Percentiles rank a stretch among this genome's conserved stretches.
Evolutionary conservation across 2,888 invertebrate genomes (phyloP).

Genomic region (Erpobdella octoculata): DNA sequence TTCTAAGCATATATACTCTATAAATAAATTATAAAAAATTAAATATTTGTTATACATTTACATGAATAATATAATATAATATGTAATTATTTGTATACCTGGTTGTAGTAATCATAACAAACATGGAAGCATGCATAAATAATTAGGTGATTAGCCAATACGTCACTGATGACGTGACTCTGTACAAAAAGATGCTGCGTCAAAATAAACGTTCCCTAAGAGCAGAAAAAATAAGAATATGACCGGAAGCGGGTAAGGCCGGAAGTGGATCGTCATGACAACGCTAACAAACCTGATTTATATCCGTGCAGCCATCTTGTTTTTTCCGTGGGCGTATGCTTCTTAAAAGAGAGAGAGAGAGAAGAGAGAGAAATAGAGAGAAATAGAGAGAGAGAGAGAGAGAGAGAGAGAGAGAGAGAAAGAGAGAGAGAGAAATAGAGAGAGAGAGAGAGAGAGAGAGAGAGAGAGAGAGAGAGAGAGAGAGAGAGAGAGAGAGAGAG

Average conservation of each 20-base stretch:
- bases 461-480: neutral
- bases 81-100: no score
- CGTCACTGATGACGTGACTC: no score
- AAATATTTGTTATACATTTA: no score
- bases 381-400: neutral
- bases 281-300: slow-evolving; percentile 24
- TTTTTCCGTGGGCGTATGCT: no score
- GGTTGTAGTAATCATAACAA: no score
- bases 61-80: no score
- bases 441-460: neutral
- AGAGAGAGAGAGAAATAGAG: neutral
- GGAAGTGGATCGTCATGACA: slow-evolving; percentile 13
- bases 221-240: slow-evolving; percentile 6
- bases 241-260: slow-evolving; percentile 14
- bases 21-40: no score
- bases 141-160: no score
- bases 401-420: neutral
- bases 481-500: neutral
- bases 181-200: no score
- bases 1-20: no score
- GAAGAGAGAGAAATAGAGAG: neutral
- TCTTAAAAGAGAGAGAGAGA: neutral
- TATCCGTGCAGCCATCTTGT: no score
- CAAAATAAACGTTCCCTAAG: neutral
- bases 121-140: no score